phyloP scores from a whole-genome alignment of 2,797 vertebrate genomes.

The Molossus molossus region DNA sequence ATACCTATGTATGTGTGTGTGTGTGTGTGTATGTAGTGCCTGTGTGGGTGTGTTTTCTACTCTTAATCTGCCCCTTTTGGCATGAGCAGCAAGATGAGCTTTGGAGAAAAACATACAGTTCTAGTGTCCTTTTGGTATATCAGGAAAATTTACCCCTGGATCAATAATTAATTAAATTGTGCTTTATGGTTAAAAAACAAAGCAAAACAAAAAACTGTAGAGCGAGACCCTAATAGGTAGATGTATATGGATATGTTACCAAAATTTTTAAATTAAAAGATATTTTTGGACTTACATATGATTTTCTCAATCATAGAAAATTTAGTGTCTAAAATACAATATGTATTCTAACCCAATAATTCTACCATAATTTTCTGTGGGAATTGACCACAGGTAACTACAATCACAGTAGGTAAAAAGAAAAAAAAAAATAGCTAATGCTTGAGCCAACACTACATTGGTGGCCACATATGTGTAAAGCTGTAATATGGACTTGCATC shows the following conservation, averaged over 20 bases:
- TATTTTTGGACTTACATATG: not conserved
- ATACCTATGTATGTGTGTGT: rapidly evolving
- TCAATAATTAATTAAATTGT: slow-evolving; percentile 18
- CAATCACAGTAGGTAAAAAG: not conserved
- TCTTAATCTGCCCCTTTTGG: not conserved
- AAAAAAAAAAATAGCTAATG: not conserved
- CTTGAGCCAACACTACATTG: not conserved
- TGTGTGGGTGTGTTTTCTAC: not conserved
- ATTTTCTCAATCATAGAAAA: not conserved
- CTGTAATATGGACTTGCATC: not conserved
- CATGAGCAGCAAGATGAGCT: not conserved
- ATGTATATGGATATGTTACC: not conserved
- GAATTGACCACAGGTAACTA: not conserved
- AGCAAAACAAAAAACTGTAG: not conserved
- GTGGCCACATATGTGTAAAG: not conserved
- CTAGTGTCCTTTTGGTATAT: not conserved
- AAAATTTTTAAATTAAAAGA: slow-evolving; percentile 8
- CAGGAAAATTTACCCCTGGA: not conserved
- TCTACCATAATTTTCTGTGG: not conserved
- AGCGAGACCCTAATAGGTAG: not conserved
- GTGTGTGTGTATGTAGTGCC: no score
- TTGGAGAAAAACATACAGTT: not conserved
- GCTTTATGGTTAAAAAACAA: not conserved
- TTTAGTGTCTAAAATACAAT: not conserved
- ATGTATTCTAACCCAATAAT: not conserved